A percentile compares a stretch with the other conserved stretches of the same genome.
phyloP scores from a whole-genome alignment of 2,888 invertebrate species.

The Mechanitis messenoides region DNA sequence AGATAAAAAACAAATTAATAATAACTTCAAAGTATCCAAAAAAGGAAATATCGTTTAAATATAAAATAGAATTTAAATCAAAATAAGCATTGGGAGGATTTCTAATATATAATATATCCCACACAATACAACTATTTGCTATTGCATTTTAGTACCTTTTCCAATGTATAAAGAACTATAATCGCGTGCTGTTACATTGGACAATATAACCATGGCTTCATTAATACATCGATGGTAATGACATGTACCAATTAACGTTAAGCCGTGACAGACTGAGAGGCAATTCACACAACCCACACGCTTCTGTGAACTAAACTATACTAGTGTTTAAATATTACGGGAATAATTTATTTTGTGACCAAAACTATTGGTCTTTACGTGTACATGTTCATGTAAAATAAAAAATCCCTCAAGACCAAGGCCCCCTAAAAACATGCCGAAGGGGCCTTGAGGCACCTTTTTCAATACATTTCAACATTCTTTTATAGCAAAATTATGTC shows the following conservation, averaged over 20 bases:
- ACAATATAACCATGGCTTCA: slow-evolving; percentile 23
- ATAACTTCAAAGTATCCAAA: too few species aligned
- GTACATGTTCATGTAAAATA: too few species aligned
- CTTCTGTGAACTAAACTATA: slow-evolving; percentile 18
- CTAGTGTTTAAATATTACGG: slow-evolving; percentile 1
- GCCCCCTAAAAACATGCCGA: too few species aligned
- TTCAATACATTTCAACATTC: too few species aligned
- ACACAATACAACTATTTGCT: not conserved
- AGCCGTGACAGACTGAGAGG: slow-evolving; percentile 33
- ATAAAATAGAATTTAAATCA: not conserved
- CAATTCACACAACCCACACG: slow-evolving; percentile 40
- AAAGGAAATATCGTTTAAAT: too few species aligned
- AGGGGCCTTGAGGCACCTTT: too few species aligned
- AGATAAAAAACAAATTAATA: too few species aligned
- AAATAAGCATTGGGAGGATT: not conserved
- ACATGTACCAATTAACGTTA: slow-evolving; percentile 36
- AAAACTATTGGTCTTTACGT: not conserved
- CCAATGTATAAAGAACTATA: slow-evolving; percentile 7
- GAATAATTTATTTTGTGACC: not conserved
- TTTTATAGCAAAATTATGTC: too few species aligned
- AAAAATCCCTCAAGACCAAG: too few species aligned
- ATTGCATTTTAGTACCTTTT: not conserved
- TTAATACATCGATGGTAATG: slow-evolving; percentile 39
- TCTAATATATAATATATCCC: not conserved
- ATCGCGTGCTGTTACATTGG: slow-evolving; percentile 13